These are phyloP conservation scores for Autographa pulchrina DNA, from an alignment of 2,888 invertebrate genomes.

Conservation along the genomic window DNA sequence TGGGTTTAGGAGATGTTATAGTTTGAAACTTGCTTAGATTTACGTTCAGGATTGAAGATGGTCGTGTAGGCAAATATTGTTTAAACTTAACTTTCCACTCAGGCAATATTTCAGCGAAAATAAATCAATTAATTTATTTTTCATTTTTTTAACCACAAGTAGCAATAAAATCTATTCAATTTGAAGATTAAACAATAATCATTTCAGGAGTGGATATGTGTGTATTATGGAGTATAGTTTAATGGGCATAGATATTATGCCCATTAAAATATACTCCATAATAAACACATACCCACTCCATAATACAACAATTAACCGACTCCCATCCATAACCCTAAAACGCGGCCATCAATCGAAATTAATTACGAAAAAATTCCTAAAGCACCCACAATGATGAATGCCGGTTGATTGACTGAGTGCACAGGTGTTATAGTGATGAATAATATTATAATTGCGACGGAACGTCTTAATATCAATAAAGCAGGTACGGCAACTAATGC, in stretches of 20 bases:
- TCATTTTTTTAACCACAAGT: too few species aligned
- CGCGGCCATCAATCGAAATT: constrained; percentile 63
- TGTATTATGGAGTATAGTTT: not conserved
- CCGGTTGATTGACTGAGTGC: constrained; percentile 59
- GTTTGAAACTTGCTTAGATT: not conserved
- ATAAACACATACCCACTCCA: not conserved
- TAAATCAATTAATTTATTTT: too few species aligned
- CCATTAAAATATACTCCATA: not conserved
- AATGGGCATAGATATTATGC: not conserved
- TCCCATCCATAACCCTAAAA: constrained; percentile 33
- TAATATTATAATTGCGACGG: constrained; percentile 64
- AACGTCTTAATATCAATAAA: constrained; percentile 83
- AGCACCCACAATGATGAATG: constrained; percentile 58
- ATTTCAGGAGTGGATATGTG: not conserved
- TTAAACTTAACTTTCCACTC: too few species aligned
- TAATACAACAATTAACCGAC: constrained; percentile 10
- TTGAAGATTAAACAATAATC: not conserved
- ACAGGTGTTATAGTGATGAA: constrained; percentile 62
- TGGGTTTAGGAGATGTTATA: constrained; percentile 12
- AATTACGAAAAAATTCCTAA: constrained; percentile 58
- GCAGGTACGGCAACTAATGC: constrained; percentile 76
- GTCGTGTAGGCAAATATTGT: too few species aligned
- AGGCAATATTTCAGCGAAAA: too few species aligned
- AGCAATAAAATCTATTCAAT: too few species aligned
- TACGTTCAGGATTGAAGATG: too few species aligned